A percentile compares a stretch with the other conserved stretches of the same genome.
phyloP scores from a whole-genome alignment of 2,888 invertebrate genomes.

The Galerucella calmariensis region DNA sequence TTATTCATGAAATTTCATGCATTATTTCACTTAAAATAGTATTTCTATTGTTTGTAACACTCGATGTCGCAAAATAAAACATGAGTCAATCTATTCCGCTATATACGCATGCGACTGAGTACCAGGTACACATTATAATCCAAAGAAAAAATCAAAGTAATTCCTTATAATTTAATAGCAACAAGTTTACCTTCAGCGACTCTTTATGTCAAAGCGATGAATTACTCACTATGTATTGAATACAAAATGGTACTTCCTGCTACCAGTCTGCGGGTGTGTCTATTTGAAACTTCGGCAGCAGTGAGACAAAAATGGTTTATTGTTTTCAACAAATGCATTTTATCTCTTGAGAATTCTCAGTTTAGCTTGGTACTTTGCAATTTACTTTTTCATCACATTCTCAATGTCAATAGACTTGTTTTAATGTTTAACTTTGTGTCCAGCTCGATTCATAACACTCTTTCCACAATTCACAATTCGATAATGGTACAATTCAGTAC shows the following conservation, averaged over 20 bases:
- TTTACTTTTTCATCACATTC: no score
- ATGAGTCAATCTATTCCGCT: conserved; percentile 3
- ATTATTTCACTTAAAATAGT: no score
- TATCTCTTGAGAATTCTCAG: background rate
- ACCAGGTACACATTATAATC: conserved; percentile 1
- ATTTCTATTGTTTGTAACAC: no score
- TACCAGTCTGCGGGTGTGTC: conserved; percentile 11
- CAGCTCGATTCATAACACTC: no score
- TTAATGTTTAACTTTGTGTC: no score
- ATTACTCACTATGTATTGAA: conserved; percentile 16
- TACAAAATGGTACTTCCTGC: conserved; percentile 16
- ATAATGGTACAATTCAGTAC: no score
- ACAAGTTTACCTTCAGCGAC: conserved; percentile 31
- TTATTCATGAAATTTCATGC: no score
- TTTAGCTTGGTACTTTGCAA: no score
- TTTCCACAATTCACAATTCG: no score
- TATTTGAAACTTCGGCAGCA: conserved; percentile 5
- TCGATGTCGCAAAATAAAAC: background rate
- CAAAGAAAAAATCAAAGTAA: conserved; percentile 18
- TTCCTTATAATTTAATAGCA: conserved; percentile 21
- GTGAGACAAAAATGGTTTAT: background rate
- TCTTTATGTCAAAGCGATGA: conserved; percentile 21
- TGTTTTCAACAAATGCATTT: background rate
- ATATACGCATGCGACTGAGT: background rate
- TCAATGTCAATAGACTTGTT: no score